Conservation (phyloP, 2,797 vertebrate species). For the Melanotaenia nigrans region DNA sequence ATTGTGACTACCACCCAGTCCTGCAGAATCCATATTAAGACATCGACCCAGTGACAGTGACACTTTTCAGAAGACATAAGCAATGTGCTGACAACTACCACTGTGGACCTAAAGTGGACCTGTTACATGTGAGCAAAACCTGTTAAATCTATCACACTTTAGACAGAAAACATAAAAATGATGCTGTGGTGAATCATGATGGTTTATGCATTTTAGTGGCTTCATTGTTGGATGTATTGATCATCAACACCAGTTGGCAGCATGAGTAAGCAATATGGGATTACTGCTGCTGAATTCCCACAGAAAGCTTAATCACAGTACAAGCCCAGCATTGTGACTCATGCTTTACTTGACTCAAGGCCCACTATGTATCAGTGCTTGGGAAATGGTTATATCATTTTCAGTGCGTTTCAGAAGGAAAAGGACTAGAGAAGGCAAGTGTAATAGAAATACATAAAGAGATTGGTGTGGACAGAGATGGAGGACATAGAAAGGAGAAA, state of each 20-base stretch:
- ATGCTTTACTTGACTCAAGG: slow-evolving; percentile 52
- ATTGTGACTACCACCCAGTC: slow-evolving; percentile 31
- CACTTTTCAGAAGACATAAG: slow-evolving; percentile 23
- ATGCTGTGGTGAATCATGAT: slow-evolving; percentile 37
- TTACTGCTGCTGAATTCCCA: slow-evolving; percentile 21
- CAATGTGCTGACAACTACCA: slow-evolving; percentile 29
- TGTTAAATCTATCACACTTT: neutral
- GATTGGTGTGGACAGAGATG: slow-evolving; percentile 52
- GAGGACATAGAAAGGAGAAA: slow-evolving; percentile 30
- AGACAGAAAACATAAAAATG: slow-evolving; percentile 9
- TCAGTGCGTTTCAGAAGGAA: slow-evolving; percentile 43
- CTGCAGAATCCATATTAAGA: slow-evolving; percentile 28
- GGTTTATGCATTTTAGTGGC: slow-evolving; percentile 31
- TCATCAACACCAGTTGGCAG: slow-evolving; percentile 39
- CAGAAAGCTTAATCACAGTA: slow-evolving; percentile 41
- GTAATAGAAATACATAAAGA: slow-evolving; percentile 43
- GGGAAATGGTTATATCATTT: slow-evolving; percentile 62
- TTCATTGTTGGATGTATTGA: slow-evolving; percentile 29
- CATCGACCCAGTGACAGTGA: slow-evolving; percentile 7
- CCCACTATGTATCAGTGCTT: slow-evolving; percentile 44
- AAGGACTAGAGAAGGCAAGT: slow-evolving; percentile 20
- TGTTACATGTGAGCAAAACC: neutral
- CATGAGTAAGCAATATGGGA: slow-evolving; percentile 11
- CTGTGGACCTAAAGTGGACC: neutral
- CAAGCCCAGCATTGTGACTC: slow-evolving; percentile 60